phyloP scores from a whole-genome alignment of 2,888 invertebrate species.

The Drosophila mettleri region DNA sequence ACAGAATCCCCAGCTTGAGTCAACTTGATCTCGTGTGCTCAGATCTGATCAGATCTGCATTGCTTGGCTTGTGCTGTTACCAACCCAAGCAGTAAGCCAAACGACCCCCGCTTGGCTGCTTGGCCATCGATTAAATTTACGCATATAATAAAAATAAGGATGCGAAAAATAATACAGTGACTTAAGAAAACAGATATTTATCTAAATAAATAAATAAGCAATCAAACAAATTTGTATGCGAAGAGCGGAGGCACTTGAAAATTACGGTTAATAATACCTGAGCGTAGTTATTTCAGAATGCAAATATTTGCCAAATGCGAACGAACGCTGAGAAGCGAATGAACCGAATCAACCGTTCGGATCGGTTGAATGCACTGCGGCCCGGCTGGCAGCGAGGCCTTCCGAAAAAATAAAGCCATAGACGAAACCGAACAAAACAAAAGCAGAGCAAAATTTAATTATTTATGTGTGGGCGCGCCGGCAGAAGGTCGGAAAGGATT shows the following conservation, averaged over 20 bases:
- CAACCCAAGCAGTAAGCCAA: background rate
- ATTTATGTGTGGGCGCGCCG: conserved; percentile 52
- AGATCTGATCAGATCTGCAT: too few relatives aligned
- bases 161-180: conserved; percentile 11
- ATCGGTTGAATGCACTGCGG: conserved; percentile 73
- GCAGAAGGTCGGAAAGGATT: conserved; percentile 39
- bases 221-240: conserved; percentile 58
- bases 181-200: conserved; percentile 13
- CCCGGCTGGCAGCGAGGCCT: conserved; percentile 42
- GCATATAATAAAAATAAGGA: conserved; percentile 11
- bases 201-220: conserved; percentile 24
- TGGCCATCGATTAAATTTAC: background rate
- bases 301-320: conserved; percentile 66
- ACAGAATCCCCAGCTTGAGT: too few relatives aligned
- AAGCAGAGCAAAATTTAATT: conserved; percentile 51
- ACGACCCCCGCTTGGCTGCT: background rate
- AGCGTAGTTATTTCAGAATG: conserved; percentile 62
- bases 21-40: too few relatives aligned
- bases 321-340: conserved; percentile 55
- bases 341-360: conserved; percentile 39
- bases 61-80: background rate
- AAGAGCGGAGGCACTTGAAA: conserved; percentile 32
- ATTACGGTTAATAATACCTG: conserved; percentile 63
- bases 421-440: background rate
- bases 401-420: conserved; percentile 1